phyloP scores from a whole-genome alignment of 2,888 invertebrate genomes.

The Diloba caeruleocephala region DNA sequence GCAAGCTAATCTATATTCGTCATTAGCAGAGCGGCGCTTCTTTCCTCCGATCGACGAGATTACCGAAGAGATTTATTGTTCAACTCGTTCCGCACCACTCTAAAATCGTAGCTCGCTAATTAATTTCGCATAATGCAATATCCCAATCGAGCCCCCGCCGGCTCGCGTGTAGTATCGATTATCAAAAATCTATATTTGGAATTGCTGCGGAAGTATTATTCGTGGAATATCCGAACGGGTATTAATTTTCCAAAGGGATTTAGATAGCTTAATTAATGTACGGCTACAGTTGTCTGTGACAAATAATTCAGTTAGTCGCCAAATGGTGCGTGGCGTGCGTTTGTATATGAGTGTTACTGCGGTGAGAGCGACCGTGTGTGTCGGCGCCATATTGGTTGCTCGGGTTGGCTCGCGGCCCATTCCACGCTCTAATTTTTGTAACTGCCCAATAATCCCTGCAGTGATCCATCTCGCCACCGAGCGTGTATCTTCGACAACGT shows the following conservation, averaged over 20 bases:
- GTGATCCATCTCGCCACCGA: constrained; percentile 30
- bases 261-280: constrained; percentile 10
- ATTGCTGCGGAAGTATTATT: constrained; percentile 8
- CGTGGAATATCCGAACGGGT: not conserved
- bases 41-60: constrained; percentile 31
- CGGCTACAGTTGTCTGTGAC: not conserved
- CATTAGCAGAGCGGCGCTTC: constrained; percentile 29
- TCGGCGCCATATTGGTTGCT: constrained; percentile 41
- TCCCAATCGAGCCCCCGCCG: constrained; percentile 11
- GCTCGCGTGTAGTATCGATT: constrained; percentile 18
- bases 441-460: constrained; percentile 40
- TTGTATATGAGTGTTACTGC: not conserved
- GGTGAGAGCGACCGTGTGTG: not conserved
- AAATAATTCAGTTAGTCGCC: constrained; percentile 9
- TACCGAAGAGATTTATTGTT: constrained; percentile 38
- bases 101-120: constrained; percentile 42
- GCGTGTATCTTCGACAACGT: constrained; percentile 4
- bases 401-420: constrained; percentile 39
- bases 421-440: constrained; percentile 42
- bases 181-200: constrained; percentile 19
- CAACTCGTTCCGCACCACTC: constrained; percentile 17
- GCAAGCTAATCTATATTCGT: constrained; percentile 41
- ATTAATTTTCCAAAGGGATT: constrained; percentile 7
- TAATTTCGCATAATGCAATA: constrained; percentile 39
- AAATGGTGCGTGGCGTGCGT: not conserved